Evolutionary conservation across 2,888 invertebrate species (phyloP).

Genomic region (Leucophenga montana): DNA sequence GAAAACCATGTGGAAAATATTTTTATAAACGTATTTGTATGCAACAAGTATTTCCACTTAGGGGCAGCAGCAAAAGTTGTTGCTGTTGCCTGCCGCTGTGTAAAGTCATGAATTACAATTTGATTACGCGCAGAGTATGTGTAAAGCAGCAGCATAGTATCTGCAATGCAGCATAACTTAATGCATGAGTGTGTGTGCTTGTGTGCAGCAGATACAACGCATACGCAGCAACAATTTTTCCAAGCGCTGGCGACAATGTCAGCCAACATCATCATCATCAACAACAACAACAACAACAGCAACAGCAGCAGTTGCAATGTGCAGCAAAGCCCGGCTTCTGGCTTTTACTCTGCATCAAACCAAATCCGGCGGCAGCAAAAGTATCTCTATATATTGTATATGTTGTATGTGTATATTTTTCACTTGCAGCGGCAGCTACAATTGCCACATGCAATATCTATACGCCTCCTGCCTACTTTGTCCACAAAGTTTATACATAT

Average conservation of each 20-base stretch:
- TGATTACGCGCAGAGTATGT: conserved; percentile 67
- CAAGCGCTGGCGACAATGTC: conserved; percentile 43
- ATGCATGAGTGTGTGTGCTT: background rate
- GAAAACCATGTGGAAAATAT: conserved; percentile 15
- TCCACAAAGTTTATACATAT: conserved; percentile 35
- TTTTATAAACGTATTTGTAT: conserved; percentile 48
- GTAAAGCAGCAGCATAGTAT: background rate
- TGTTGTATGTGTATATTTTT: conserved; percentile 45
- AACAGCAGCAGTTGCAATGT: too few species aligned
- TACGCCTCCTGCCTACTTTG: conserved; percentile 18
- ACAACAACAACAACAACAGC: conserved; percentile 43
- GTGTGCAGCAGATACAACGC: conserved; percentile 20
- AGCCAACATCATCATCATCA: conserved; percentile 14
- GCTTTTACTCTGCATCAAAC: conserved; percentile 35
- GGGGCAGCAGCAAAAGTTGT: conserved; percentile 53
- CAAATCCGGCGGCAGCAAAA: conserved; percentile 44
- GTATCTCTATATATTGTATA: conserved; percentile 65
- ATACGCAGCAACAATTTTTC: conserved; percentile 20
- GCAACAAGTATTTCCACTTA: conserved; percentile 70
- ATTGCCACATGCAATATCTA: conserved; percentile 28
- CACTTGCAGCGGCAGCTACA: conserved; percentile 54
- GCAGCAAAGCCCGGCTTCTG: conserved; percentile 13
- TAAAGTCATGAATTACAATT: conserved; percentile 65
- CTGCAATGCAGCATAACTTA: too few species aligned
- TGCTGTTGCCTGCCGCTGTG: conserved; percentile 43